phyloP scores from a whole-genome alignment of 2,797 vertebrate genomes.

The Cheirogaleus major region DNA sequence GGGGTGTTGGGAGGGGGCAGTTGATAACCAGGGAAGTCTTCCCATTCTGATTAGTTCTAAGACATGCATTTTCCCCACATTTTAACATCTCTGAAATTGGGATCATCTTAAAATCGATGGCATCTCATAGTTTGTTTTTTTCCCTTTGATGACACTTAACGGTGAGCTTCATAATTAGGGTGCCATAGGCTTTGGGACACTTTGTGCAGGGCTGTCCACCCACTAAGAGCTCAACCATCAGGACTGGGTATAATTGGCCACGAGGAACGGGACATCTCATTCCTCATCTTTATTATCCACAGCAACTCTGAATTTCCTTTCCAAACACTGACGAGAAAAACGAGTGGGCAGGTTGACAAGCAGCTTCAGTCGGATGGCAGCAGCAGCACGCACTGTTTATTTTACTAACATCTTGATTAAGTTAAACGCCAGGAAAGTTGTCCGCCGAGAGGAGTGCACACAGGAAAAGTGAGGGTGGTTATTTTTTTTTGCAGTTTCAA shows the following conservation, averaged over 20 bases:
- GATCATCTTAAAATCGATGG: background rate
- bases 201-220: background rate
- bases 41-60: background rate
- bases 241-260: background rate
- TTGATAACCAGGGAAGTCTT: rapidly evolving
- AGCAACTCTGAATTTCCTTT: background rate
- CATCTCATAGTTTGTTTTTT: background rate
- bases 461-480: background rate
- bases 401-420: conserved; percentile 54
- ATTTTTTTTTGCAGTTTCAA: background rate
- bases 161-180: background rate
- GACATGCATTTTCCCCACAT: background rate
- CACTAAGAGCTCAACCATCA: background rate
- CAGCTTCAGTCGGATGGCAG: background rate
- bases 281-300: background rate
- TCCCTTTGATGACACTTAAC: background rate
- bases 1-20: rapidly evolving
- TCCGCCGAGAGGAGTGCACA: rapidly evolving
- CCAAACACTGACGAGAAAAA: background rate
- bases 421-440: conserved; percentile 30
- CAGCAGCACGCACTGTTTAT: background rate
- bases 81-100: background rate
- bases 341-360: background rate
- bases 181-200: background rate
- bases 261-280: background rate